Conservation (phyloP, 2,113 vertebrate species). For the Oxygymnocypris stewartii region DNA sequence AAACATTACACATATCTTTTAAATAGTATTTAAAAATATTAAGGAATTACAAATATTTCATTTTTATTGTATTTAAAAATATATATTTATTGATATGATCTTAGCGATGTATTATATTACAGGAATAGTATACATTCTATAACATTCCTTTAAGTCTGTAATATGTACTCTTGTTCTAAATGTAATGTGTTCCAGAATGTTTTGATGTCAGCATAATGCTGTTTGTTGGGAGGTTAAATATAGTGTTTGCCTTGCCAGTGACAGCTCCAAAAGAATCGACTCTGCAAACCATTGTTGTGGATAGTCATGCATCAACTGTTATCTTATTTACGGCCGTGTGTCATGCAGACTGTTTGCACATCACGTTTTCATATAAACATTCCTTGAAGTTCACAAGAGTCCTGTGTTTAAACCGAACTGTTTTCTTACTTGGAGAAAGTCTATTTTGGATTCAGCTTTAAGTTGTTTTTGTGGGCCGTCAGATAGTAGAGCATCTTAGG, state of each 20-base stretch:
- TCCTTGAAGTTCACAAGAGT: neutral
- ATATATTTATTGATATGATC: too few species aligned
- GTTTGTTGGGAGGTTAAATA: constrained; percentile 25
- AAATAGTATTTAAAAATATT: neutral
- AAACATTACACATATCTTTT: neutral
- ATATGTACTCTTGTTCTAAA: neutral
- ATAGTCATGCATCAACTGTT: constrained; percentile 28
- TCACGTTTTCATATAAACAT: constrained; percentile 12
- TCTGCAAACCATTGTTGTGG: constrained; percentile 20
- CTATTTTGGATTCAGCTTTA: constrained; percentile 7
- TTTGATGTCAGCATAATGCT: neutral
- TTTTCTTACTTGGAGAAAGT: neutral
- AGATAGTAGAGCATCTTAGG: neutral
- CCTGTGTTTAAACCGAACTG: neutral
- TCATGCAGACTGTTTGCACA: neutral
- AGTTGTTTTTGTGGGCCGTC: constrained; percentile 22
- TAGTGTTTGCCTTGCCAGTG: constrained; percentile 26
- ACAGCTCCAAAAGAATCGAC: constrained; percentile 16
- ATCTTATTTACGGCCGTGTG: neutral
- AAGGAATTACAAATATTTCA: neutral
- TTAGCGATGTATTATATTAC: neutral
- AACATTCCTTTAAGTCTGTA: neutral
- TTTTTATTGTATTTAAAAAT: neutral
- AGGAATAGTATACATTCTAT: neutral
- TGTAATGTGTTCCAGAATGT: neutral